These are phyloP conservation scores for Cryptotis parvus DNA, from an alignment of 2,113 vertebrate genomes.

Conservation along the genomic window DNA sequence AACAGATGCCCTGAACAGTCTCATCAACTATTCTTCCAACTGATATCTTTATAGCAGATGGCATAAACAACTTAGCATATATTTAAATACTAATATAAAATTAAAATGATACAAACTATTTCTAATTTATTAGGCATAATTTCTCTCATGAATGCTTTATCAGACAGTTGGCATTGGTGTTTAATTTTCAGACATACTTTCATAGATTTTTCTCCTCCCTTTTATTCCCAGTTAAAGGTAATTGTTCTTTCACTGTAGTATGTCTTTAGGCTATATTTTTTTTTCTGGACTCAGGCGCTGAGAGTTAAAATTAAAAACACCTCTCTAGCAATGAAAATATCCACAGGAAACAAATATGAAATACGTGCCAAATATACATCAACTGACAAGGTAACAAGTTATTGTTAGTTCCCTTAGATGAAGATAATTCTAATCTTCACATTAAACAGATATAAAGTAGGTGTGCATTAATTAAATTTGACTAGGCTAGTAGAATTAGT, in stretches of 20 bases:
- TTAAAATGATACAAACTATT: constrained; percentile 48
- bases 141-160: constrained; percentile 45
- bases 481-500: background rate
- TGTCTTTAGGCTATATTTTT: background rate
- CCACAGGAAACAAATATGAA: background rate
- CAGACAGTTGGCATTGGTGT: background rate
- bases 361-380: background rate
- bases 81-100: constrained; percentile 68
- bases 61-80: constrained; percentile 69
- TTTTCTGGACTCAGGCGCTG: background rate
- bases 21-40: constrained; percentile 72
- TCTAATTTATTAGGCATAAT: constrained; percentile 28
- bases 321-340: background rate
- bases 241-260: constrained; percentile 35
- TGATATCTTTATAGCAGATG: constrained; percentile 76
- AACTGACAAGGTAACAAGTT: background rate
- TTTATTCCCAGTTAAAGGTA: background rate
- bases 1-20: constrained; percentile 76
- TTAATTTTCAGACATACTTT: constrained; percentile 49
- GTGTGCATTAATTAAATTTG: background rate
- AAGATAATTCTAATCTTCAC: background rate
- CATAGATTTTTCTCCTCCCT: background rate
- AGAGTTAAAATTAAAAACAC: constrained; percentile 25
- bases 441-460: background rate
- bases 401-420: background rate